Percentiles rank a stretch among this genome's conserved stretches.
Evolutionary conservation across 2,888 invertebrate genomes (phyloP).

Genomic region (Isotomurus palustris): DNA sequence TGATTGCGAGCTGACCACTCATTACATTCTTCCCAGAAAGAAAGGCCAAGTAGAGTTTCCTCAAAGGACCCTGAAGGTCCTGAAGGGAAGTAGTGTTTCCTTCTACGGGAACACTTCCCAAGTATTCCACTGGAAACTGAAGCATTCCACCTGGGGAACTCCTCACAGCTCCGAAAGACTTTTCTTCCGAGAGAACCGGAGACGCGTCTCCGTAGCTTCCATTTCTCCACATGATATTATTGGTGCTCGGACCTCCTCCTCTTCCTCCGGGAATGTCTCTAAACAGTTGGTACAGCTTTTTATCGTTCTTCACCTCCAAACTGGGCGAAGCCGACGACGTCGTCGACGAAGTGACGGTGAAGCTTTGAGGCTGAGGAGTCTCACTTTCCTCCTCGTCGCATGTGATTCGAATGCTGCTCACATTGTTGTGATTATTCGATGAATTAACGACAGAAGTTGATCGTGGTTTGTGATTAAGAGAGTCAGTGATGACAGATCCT

Average conservation of each 20-base stretch:
- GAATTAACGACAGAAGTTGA: neutral
- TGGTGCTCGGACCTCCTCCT: conserved; percentile 22
- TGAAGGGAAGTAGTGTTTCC: conserved; percentile 67
- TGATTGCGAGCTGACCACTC: conserved; percentile 63
- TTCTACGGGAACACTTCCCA: conserved; percentile 72
- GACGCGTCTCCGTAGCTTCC: conserved; percentile 40
- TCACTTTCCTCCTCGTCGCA: conserved; percentile 37
- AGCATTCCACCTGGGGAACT: conserved; percentile 43
- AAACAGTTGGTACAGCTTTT: too few species aligned
- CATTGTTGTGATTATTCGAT: conserved; percentile 20
- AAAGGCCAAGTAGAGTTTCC: conserved; percentile 64
- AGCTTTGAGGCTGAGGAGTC: conserved; percentile 25
- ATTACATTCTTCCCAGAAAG: conserved; percentile 54
- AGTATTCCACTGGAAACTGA: conserved; percentile 62
- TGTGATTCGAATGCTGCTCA: conserved; percentile 41
- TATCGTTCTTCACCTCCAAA: conserved; percentile 1
- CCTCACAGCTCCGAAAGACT: conserved; percentile 30
- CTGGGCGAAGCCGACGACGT: conserved; percentile 17
- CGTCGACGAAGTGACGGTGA: conserved; percentile 17
- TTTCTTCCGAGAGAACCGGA: conserved; percentile 17
- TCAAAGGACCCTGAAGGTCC: conserved; percentile 74
- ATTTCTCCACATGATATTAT: conserved; percentile 42
- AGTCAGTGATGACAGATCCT: conserved; percentile 38
- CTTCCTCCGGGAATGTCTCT: neutral
- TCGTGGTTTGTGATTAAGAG: conserved; percentile 30